phyloP scores from a whole-genome alignment of 2,888 invertebrate species.

The Bhutanitis thaidina region DNA sequence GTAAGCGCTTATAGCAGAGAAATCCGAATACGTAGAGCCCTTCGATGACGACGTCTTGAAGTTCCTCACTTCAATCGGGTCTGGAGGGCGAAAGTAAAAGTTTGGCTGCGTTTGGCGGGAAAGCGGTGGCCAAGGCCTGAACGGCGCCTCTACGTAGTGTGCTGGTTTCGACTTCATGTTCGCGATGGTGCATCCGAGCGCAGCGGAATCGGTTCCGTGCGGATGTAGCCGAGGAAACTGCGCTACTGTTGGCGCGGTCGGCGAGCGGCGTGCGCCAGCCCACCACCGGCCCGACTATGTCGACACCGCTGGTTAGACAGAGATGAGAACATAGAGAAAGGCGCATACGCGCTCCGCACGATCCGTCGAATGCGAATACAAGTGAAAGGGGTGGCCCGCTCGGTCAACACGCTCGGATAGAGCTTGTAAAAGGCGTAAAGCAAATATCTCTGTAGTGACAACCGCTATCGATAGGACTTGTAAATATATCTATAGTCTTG shows the following conservation, averaged over 20 bases:
- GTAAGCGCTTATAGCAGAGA: slow-evolving; percentile 75
- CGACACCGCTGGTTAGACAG: slow-evolving; percentile 62
- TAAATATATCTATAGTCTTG: neutral
- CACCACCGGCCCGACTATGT: slow-evolving; percentile 58
- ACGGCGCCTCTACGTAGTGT: slow-evolving; percentile 72
- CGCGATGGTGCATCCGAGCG: slow-evolving; percentile 72
- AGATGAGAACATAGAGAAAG: slow-evolving; percentile 75
- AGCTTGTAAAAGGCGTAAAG: slow-evolving; percentile 39
- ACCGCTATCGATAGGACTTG: slow-evolving; percentile 1
- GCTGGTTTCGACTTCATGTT: slow-evolving; percentile 83
- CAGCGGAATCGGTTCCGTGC: slow-evolving; percentile 65
- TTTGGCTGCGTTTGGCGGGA: slow-evolving; percentile 75
- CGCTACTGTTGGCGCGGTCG: slow-evolving; percentile 65
- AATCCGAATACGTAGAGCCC: slow-evolving; percentile 71
- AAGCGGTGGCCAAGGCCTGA: slow-evolving; percentile 84
- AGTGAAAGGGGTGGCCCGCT: slow-evolving; percentile 76
- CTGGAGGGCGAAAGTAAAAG: slow-evolving; percentile 73
- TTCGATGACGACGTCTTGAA: slow-evolving; percentile 67
- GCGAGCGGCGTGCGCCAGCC: slow-evolving; percentile 53
- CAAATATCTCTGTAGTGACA: slow-evolving; percentile 40
- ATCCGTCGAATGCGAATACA: slow-evolving; percentile 68
- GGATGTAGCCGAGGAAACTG: slow-evolving; percentile 68
- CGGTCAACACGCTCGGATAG: slow-evolving; percentile 60
- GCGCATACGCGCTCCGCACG: slow-evolving; percentile 67
- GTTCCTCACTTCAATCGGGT: slow-evolving; percentile 71